A percentile compares a stretch with the other conserved stretches of the same genome.
Conservation (phyloP, 2,888 invertebrate genomes). For the Gnatocerus cornutus region DNA sequence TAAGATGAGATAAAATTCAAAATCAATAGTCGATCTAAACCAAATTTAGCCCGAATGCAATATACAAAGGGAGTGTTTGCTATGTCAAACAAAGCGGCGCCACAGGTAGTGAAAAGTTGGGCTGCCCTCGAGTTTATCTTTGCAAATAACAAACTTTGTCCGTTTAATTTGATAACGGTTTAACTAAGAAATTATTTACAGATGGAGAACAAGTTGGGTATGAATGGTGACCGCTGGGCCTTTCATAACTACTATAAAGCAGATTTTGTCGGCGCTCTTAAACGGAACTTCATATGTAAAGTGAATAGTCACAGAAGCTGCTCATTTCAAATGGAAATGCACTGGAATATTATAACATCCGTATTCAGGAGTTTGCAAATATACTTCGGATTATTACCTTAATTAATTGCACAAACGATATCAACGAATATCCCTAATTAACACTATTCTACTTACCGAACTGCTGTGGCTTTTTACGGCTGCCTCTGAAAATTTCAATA, state of each 20-base stretch:
- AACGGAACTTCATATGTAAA: slow-evolving; percentile 5
- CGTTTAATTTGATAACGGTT: slow-evolving; percentile 26
- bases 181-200: slow-evolving; percentile 31
- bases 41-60: slow-evolving; percentile 16
- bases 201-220: slow-evolving; percentile 13
- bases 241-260: slow-evolving; percentile 33
- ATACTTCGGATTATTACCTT: background rate
- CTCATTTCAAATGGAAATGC: slow-evolving; percentile 2
- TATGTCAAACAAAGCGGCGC: slow-evolving; percentile 8
- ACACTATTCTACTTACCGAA: no score
- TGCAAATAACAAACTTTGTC: slow-evolving; percentile 15
- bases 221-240: slow-evolving; percentile 29
- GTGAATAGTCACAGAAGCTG: slow-evolving; percentile 7
- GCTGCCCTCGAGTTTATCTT: slow-evolving; percentile 10
- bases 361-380: background rate
- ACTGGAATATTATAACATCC: background rate
- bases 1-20: slow-evolving; percentile 42
- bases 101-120: slow-evolving; percentile 32
- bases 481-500: no score
- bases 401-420: background rate
- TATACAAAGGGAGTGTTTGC: slow-evolving; percentile 27
- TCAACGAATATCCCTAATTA: background rate
- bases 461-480: no score
- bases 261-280: slow-evolving; percentile 23
- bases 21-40: slow-evolving; percentile 46